These are phyloP conservation scores for Drosophila lacteicornis DNA, from an alignment of 1,140 invertebrate species.

Conservation along the genomic window DNA sequence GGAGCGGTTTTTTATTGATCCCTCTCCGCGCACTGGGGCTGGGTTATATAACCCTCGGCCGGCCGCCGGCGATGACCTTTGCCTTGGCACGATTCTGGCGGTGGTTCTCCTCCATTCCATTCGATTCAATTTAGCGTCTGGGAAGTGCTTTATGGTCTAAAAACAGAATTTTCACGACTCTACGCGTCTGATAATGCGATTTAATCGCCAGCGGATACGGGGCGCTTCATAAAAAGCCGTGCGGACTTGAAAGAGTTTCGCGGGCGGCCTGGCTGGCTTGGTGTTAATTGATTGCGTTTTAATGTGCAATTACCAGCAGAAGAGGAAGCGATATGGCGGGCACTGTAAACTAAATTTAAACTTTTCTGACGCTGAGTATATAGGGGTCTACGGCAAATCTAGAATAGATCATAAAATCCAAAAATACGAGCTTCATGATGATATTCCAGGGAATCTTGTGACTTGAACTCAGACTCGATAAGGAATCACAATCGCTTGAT, in stretches of 20 bases:
- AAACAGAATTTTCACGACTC: constrained; percentile 33
- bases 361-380: background rate
- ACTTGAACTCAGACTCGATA: background rate
- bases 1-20: constrained; percentile 43
- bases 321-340: constrained; percentile 16
- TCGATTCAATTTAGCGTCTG: constrained; percentile 35
- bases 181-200: constrained; percentile 57
- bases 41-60: constrained; percentile 25
- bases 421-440: too few species aligned
- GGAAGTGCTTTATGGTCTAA: constrained; percentile 52
- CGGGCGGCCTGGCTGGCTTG: background rate
- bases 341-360: constrained; percentile 30
- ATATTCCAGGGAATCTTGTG: background rate
- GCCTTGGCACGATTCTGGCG: constrained; percentile 53
- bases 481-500: background rate
- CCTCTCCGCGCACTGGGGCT: constrained; percentile 11
- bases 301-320: constrained; percentile 56
- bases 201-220: constrained; percentile 29
- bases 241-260: constrained; percentile 53
- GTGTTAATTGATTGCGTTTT: constrained; percentile 64
- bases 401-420: background rate
- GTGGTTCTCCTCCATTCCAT: constrained; percentile 21
- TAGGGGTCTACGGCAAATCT: background rate
- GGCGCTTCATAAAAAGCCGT: constrained; percentile 34
- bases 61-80: constrained; percentile 36